phyloP scores from a whole-genome alignment of 2,113 vertebrate genomes.

The Pterocles orientalis region DNA sequence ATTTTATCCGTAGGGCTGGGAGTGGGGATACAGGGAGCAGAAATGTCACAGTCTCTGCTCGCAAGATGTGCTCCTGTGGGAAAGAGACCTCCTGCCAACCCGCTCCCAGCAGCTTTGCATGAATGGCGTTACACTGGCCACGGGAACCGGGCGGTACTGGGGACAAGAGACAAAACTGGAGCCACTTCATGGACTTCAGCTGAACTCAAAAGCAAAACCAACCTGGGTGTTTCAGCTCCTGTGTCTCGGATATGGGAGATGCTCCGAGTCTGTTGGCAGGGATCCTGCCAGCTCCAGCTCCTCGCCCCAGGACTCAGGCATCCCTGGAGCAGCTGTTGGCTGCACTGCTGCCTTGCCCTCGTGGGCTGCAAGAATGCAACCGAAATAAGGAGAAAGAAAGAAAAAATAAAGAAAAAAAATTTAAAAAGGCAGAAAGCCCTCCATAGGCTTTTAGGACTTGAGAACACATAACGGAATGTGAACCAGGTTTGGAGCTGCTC shows the following conservation, averaged over 20 bases:
- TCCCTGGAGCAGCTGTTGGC: not conserved
- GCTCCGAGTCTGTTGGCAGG: not conserved
- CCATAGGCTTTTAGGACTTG: not conserved
- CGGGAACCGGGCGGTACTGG: not conserved
- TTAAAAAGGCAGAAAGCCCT: not conserved
- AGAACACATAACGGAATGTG: accelerated
- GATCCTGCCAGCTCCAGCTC: not conserved
- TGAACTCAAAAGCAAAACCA: not conserved
- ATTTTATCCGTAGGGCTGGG: not conserved
- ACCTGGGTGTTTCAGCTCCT: not conserved
- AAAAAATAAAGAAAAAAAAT: accelerated
- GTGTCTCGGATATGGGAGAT: accelerated
- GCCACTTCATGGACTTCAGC: not conserved
- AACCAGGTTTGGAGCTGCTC: not conserved
- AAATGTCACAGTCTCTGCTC: accelerated
- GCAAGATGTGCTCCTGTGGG: not conserved
- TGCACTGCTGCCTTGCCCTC: not conserved
- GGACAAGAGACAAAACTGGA: not conserved
- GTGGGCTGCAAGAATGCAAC: too few species aligned
- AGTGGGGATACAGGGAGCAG: not conserved
- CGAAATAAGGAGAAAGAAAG: not conserved
- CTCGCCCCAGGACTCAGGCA: not conserved
- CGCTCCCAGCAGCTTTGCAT: accelerated
- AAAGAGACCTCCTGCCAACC: not conserved
- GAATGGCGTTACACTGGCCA: accelerated